Percentiles rank a stretch among this genome's conserved stretches.
Conservation (phyloP, 2,113 vertebrate species). For the Calyptommatus sinebrachiatus region DNA sequence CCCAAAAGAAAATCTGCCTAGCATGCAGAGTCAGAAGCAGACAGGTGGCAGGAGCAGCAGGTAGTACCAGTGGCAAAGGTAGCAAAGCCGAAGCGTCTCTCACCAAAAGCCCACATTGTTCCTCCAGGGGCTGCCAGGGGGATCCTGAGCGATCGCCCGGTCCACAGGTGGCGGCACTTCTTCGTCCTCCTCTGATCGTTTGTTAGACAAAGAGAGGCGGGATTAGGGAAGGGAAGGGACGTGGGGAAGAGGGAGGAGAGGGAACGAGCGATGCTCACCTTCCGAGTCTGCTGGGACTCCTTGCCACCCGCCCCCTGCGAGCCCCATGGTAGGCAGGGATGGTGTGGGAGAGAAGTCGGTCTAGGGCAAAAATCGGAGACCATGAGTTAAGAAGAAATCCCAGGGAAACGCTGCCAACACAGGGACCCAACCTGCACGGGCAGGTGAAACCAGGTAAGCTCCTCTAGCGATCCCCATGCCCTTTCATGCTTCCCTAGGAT, state of each 20-base stretch:
- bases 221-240: neutral
- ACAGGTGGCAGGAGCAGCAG: no score
- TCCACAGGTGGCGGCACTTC: neutral
- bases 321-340: neutral
- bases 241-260: no score
- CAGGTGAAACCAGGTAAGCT: no score
- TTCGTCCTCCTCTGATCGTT: conserved; percentile 9
- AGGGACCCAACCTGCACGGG: neutral
- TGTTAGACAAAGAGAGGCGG: neutral
- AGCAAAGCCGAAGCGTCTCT: neutral
- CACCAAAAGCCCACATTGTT: conserved; percentile 25
- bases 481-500: neutral
- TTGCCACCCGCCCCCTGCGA: neutral
- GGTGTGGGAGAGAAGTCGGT: neutral
- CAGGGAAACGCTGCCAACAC: neutral
- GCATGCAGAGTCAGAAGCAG: neutral
- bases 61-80: no score
- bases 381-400: neutral
- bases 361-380: neutral
- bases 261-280: neutral
- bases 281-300: conserved; percentile 11
- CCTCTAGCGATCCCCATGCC: neutral
- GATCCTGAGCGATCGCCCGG: neutral
- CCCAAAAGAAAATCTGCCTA: no score
- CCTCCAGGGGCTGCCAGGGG: neutral